Base-by-base conservation (phyloP, 1,140 invertebrate genomes). In the Drosophila bocki region DNA sequence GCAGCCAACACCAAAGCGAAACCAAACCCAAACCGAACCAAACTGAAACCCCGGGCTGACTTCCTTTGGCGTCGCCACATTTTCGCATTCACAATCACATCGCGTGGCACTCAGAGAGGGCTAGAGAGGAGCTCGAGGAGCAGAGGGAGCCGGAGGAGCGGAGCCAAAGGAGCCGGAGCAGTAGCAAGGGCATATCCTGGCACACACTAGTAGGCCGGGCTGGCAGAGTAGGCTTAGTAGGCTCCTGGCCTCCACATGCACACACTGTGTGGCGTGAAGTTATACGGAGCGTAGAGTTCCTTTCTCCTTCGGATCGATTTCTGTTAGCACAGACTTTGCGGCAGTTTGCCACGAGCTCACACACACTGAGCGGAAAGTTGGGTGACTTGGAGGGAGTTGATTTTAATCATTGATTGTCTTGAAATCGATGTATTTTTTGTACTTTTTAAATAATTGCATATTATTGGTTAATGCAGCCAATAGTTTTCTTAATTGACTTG, bases 81-180 rank as follows among this genome's bases (percentile, higher is more conserved):
- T 87, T 87, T 87, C 84, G 84, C 84, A 87, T 74, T 87, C 78
- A 87, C 84, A 87, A 87, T 87, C 84, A 88, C 84, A 87, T 87
- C 84, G 84, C 84, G 84, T 87, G 84, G 84, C 80, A 81, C 68
- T 78, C 45, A 37, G 37, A 71, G 37, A 2, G 44, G 12, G 77
- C 26, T 29, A 32, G 15, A 22, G 32, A 13, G 37, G 29, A 8
- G 47, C 11, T 11, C 42, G 7, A 26, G 50, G 22, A 17, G 41
- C 41, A 3, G 41, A n/a, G 3, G 42, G 42, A 44, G 42, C 4
- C 11, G 48, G 29, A 13, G 29, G 26, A 29, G 26, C 26, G 51
- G 13, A 33, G 50, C 48, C 0, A 5, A 29, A 13, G 50, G 17
- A 53, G 50, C 7, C 32, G 50, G 32, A 53, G 51, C 32, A 54